Evolutionary conservation across 2,797 vertebrate species (phyloP), one percentile per base, ranked within the genome.

Genomic region (Eidolon dupreanum): DNA sequence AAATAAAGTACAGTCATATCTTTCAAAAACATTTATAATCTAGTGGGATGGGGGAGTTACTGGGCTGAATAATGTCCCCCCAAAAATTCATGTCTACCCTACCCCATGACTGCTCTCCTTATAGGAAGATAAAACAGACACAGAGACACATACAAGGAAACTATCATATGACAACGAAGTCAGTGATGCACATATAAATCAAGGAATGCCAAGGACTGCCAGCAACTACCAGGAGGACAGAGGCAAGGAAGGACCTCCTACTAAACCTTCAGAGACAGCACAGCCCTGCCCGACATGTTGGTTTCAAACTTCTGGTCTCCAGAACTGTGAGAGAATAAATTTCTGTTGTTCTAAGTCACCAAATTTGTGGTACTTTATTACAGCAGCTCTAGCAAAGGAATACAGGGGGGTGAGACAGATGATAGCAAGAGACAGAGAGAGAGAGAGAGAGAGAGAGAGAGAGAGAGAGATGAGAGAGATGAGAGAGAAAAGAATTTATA

Each of bases 161-260:
- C 49, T 17, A 31, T 31, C 28, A 3, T 0, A n/a, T 51, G 63
- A 51, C 9, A 43, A 7, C 0, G 6, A 57, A 46, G 20, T 17
- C 65, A 59, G 81, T 8, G 31, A 71, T 15, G 13, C 8, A 2
- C 22, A 28, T 33, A 24, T 8, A n/a, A 43, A 17, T 17, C 49
- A n/a, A 33, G 31, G 77, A 65, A 79, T 11, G n/a, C 19, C 24
- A 49, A 61, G 38, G 68, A 16, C 2, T 3, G 5, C 41, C 19
- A 11, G 24, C 66, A 71, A 16, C 13, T 0, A 8, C 31, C 2
- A 20, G 61, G 13, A n/a, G 49, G 11, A 3, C 6, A 59, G 3
- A 13, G 53, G 20, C 26, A 15, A 77, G 28, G 28, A 36, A 33
- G 17, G 6, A 10, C 41, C 5, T 12, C 20, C 16, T 2, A 8